phyloP scores from a whole-genome alignment of 2,888 invertebrate species.

The Ceraclea dissimilis region DNA sequence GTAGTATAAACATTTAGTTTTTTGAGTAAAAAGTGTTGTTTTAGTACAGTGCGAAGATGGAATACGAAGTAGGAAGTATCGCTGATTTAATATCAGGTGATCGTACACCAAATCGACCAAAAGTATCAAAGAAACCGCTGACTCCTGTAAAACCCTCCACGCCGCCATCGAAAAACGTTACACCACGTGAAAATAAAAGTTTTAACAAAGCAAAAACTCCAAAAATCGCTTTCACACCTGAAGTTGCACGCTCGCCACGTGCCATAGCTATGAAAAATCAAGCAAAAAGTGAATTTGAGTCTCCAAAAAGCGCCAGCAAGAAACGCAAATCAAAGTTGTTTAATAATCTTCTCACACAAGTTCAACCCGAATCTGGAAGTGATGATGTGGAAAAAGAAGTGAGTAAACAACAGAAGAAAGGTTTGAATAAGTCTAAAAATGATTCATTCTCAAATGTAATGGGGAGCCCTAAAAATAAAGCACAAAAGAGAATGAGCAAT shows the following conservation, averaged over 20 bases:
- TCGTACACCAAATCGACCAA: slow-evolving; percentile 48
- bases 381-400: neutral
- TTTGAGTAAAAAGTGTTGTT: neutral
- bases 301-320: slow-evolving; percentile 13
- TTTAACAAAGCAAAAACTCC: slow-evolving; percentile 14
- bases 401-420: neutral
- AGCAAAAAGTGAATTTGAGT: slow-evolving; percentile 12
- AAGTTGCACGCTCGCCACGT: neutral
- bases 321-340: slow-evolving; percentile 18
- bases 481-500: neutral
- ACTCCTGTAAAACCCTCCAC: slow-evolving; percentile 42
- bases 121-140: slow-evolving; percentile 37
- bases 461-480: neutral
- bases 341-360: slow-evolving; percentile 22
- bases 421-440: neutral
- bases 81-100: slow-evolving; percentile 52
- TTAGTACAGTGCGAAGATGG: slow-evolving; percentile 33
- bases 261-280: neutral
- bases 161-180: slow-evolving; percentile 37
- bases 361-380: slow-evolving; percentile 5
- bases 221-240: slow-evolving; percentile 19
- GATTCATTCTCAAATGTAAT: neutral
- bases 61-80: slow-evolving; percentile 50
- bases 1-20: no score
- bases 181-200: slow-evolving; percentile 14